Percentiles rank a stretch among this genome's conserved stretches.
Conservation (phyloP, 2,113 vertebrate species). For the Pteropus alecto region DNA sequence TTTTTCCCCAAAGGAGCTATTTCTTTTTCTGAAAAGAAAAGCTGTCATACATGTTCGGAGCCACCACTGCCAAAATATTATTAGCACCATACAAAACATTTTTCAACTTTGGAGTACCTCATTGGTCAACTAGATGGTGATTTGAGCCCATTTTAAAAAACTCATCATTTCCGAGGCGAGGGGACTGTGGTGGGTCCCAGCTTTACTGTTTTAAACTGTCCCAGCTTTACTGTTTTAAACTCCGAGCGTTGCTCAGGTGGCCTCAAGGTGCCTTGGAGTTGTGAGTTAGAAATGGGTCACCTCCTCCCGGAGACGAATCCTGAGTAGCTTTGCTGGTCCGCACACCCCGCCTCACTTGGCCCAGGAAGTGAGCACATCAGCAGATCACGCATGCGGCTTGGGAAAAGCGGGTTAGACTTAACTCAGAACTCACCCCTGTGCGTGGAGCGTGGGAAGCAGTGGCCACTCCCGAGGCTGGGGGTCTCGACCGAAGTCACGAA, state of each 20-base stretch:
- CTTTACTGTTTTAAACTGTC: neutral
- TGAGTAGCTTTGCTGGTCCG: neutral
- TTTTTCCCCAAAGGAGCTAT: slow-evolving; percentile 40
- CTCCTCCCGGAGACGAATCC: neutral
- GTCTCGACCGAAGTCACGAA: neutral
- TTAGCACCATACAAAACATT: neutral
- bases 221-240: neutral
- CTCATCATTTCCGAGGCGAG: neutral
- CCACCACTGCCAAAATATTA: slow-evolving; percentile 60
- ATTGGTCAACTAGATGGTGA: slow-evolving; percentile 16
- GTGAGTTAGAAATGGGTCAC: neutral
- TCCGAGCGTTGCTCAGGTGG: neutral
- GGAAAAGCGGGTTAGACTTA: neutral
- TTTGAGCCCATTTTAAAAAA: slow-evolving; percentile 38
- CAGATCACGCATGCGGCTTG: neutral
- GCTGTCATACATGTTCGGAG: neutral
- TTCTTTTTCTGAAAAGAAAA: slow-evolving; percentile 48
- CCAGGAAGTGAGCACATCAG: no score
- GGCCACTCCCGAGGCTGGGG: neutral
- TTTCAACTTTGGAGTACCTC: neutral
- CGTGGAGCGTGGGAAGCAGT: no score
- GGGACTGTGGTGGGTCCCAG: fast-evolving
- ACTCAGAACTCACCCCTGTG: neutral
- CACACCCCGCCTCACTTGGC: neutral
- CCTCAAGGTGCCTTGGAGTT: neutral